These are phyloP conservation scores for Chaitophorus viminalis DNA, from an alignment of 2,888 invertebrate genomes.

Conservation along the genomic window DNA sequence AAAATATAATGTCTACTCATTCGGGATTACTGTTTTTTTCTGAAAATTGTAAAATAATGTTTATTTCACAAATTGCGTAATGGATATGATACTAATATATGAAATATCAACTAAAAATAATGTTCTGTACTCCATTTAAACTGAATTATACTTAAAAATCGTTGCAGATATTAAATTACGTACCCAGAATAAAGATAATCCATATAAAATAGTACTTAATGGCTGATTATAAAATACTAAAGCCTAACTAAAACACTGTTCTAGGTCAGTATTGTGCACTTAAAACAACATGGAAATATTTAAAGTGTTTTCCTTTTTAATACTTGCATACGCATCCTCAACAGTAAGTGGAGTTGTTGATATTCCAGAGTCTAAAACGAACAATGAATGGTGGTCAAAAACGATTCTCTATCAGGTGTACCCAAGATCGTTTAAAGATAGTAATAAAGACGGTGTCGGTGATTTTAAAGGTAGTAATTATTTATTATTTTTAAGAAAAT, in stretches of 20 bases:
- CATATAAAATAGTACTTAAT: no score
- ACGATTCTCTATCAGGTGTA: slow-evolving; percentile 86
- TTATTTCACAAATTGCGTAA: no score
- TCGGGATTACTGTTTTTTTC: no score
- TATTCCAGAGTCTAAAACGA: background rate
- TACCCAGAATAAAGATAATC: no score
- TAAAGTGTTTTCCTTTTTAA: background rate
- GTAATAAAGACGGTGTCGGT: slow-evolving; percentile 85
- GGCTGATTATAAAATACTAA: no score
- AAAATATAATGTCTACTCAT: no score
- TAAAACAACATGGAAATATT: slow-evolving; percentile 3
- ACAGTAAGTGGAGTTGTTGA: background rate
- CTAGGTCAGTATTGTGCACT: background rate
- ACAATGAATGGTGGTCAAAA: slow-evolving; percentile 84
- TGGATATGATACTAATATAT: no score
- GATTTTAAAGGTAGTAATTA: slow-evolving; percentile 77
- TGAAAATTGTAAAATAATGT: no score
- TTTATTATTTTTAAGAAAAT: background rate
- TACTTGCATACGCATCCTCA: background rate
- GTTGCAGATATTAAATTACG: no score
- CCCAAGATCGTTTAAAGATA: slow-evolving; percentile 86
- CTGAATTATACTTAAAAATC: no score
- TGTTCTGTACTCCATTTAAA: no score
- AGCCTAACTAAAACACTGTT: background rate
- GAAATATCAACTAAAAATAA: no score